Conservation (phyloP, 1,140 invertebrate species). For the Ostrea edulis region DNA sequence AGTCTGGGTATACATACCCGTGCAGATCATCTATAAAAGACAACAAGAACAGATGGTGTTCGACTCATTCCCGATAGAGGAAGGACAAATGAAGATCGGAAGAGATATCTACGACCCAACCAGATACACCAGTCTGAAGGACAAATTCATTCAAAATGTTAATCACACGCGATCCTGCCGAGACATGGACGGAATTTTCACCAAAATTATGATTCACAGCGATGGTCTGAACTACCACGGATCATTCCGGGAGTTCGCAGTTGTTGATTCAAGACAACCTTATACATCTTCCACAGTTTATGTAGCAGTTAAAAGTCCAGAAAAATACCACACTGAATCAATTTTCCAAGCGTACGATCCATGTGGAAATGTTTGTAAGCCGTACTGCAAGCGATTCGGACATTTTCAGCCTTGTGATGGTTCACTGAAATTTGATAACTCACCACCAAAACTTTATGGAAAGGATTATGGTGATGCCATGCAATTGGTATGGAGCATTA, state of each 20-base stretch:
- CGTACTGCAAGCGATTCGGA: conserved; percentile 60
- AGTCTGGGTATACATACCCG: conserved; percentile 70
- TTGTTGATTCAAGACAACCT: conserved; percentile 63
- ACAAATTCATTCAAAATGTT: conserved; percentile 17
- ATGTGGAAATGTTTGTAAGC: conserved; percentile 70
- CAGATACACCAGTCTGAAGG: conserved; percentile 24
- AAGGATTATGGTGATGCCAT: conserved; percentile 55
- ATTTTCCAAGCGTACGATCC: conserved; percentile 68
- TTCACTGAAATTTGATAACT: conserved; percentile 60
- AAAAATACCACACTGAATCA: conserved; percentile 55
- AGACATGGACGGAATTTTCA: conserved; percentile 55
- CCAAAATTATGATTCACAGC: conserved; percentile 57
- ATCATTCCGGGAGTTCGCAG: conserved; percentile 68
- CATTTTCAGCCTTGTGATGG: conserved; percentile 64
- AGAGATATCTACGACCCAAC: conserved; percentile 54
- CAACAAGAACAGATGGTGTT: conserved; percentile 58
- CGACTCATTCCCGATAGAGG: conserved; percentile 47
- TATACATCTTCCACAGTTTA: conserved; percentile 64
- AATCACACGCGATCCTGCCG: conserved; percentile 42
- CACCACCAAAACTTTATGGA: conserved; percentile 47
- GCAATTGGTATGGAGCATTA: conserved; percentile 47
- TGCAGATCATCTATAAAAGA: conserved; percentile 64
- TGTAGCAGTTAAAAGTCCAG: conserved; percentile 67
- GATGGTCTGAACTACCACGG: conserved; percentile 71
- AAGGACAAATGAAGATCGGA: conserved; percentile 25